These are phyloP conservation scores for Butorides virescens DNA, from an alignment of 2,113 vertebrate species.

Conservation along the genomic window DNA sequence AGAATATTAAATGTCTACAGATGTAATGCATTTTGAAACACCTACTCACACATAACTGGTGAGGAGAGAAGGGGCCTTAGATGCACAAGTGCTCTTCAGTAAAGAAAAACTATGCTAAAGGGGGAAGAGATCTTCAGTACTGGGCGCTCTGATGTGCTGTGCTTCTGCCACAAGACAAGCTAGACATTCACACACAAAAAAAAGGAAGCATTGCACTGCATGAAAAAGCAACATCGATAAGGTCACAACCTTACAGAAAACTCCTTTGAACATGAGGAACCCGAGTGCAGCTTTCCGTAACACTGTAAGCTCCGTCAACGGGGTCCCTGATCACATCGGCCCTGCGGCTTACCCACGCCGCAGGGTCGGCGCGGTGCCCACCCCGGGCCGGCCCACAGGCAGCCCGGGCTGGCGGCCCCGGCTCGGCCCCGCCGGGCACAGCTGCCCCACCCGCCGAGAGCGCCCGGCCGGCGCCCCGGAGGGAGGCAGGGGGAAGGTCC, in stretches of 20 bases:
- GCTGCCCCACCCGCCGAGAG: background rate
- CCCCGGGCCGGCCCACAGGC: no score
- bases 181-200: background rate
- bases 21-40: background rate
- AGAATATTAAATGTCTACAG: background rate
- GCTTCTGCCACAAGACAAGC: background rate
- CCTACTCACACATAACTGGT: background rate
- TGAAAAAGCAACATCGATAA: background rate
- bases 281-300: rapidly evolving
- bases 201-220: rapidly evolving
- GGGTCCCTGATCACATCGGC: background rate
- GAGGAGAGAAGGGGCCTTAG: background rate
- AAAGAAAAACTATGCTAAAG: background rate
- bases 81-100: background rate
- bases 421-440: background rate
- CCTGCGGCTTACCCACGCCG: rapidly evolving
- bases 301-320: rapidly evolving
- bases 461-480: no score
- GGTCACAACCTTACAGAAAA: background rate
- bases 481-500: no score
- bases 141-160: no score
- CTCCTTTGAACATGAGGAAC: rapidly evolving
- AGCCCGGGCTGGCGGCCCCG: background rate
- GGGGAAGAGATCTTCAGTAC: background rate
- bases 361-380: background rate